phyloP scores from a whole-genome alignment of 2,797 vertebrate species.

The Momotus momota region DNA sequence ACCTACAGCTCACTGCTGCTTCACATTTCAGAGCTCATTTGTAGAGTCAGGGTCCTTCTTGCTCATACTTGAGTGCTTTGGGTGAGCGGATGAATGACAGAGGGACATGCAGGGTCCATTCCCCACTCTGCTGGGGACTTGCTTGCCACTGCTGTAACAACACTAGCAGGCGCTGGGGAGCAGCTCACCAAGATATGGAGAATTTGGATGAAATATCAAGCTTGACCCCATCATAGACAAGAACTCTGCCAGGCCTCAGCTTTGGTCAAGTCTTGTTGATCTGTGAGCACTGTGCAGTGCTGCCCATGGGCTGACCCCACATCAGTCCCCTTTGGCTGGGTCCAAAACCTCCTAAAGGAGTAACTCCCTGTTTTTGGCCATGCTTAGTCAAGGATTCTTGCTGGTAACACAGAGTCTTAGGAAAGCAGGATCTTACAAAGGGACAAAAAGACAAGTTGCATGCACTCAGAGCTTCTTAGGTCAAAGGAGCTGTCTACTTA shows the following conservation, averaged over 20 bases:
- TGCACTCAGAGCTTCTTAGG: neutral
- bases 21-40: neutral
- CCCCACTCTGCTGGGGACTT: neutral
- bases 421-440: neutral
- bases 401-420: neutral
- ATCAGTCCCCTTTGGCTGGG: neutral
- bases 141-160: neutral
- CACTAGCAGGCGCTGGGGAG: neutral
- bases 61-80: neutral
- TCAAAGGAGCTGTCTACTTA: neutral
- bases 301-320: neutral
- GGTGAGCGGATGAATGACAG: neutral
- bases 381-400: neutral
- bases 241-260: neutral
- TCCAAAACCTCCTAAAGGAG: neutral
- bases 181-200: neutral
- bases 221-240: neutral
- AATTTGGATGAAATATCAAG: neutral
- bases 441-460: neutral
- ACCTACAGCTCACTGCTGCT: neutral
- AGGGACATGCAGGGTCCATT: neutral
- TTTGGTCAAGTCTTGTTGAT: neutral
- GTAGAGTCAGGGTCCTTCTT: neutral
- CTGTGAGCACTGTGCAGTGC: neutral
- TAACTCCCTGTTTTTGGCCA: neutral